Base-by-base conservation (phyloP, 2,113 vertebrate species). In the Polypterus senegalus region DNA sequence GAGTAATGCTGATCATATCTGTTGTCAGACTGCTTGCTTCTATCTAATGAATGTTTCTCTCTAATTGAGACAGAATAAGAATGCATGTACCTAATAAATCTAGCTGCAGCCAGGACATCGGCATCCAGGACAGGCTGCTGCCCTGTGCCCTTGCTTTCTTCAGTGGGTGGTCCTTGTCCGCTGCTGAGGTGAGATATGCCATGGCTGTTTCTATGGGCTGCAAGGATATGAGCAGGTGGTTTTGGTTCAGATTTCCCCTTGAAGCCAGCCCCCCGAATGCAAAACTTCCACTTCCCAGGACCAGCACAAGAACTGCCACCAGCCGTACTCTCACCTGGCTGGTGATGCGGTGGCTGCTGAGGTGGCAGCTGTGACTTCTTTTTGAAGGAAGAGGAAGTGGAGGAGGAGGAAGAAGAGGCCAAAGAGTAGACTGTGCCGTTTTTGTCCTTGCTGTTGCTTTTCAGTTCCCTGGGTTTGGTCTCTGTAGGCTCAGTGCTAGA, bases 401-500 rank as follows among this genome's bases (percentile, higher is more conserved):
- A 80, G 54, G 82, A 83, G 57, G 81, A 81, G 48, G 81, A 81
- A 56, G 82, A 65, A 3, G 66, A 79, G 57, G 80, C 79, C 61
- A 72, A 76, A 63, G 76, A 71, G 2, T 73, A 74, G 68, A 68
- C 76, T 71, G 79, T 70, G 73, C 77, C 84, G 77, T 85, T 88
- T 84, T 91, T 94, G 76, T 94, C 95, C 80, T 86, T 90, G 88
- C 83, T 92, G 80, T 78, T 60, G 77, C 87, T 88, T 73, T 90
- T 92, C 80, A 83, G 88, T 71, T 97, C 93, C 78, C 88, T 78
- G 80, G 87, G 83, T 92, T 92, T 95, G 81, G 83, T 86, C 77
- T 94, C 91, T 79, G 92, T 87, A 81, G 88, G 86, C 83, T 94
- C 93, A 85, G 97, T 92, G 46, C 87, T 93, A 6, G 93, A 91